A percentile compares a stretch with the other conserved stretches of the same genome.
These are phyloP conservation scores for Sericinus montela DNA, from an alignment of 2,888 invertebrate genomes.

Conservation along the genomic window DNA sequence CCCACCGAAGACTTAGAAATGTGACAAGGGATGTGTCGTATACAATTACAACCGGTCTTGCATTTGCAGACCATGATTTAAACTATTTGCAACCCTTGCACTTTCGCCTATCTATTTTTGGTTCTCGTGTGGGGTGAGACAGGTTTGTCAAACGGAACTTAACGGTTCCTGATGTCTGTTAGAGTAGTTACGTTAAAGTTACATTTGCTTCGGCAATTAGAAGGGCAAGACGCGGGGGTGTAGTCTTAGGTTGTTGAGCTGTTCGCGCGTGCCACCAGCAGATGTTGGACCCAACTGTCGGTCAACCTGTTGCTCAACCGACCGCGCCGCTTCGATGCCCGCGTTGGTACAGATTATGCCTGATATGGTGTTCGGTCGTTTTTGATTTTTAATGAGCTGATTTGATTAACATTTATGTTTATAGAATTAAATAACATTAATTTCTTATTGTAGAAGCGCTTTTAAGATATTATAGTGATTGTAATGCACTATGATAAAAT, in stretches of 20 bases:
- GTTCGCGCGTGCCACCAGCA: slow-evolving; percentile 50
- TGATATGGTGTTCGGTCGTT: slow-evolving; percentile 51
- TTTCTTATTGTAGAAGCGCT: too few relatives aligned
- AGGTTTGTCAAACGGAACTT: slow-evolving; percentile 72
- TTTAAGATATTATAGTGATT: too few relatives aligned
- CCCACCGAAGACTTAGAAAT: slow-evolving; percentile 23
- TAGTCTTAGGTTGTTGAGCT: slow-evolving; percentile 48
- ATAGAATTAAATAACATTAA: too few relatives aligned
- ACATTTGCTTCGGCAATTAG: slow-evolving; percentile 52
- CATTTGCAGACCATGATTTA: slow-evolving; percentile 48
- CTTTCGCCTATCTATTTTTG: slow-evolving; percentile 44
- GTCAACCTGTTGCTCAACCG: slow-evolving; percentile 77
- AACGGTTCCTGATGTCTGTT: slow-evolving; percentile 72
- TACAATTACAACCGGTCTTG: slow-evolving; percentile 57
- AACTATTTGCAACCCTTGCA: slow-evolving; percentile 73
- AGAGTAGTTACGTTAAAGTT: slow-evolving; percentile 38
- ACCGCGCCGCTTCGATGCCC: slow-evolving; percentile 66
- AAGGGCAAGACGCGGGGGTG: slow-evolving; percentile 70
- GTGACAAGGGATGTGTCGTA: slow-evolving; percentile 24
- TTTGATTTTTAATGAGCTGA: slow-evolving; percentile 58
- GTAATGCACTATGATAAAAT: too few relatives aligned
- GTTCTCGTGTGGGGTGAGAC: slow-evolving; percentile 48
- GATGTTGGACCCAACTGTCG: slow-evolving; percentile 71
- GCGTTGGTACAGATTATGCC: slow-evolving; percentile 50
- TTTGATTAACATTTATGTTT: not conserved